phyloP scores from a whole-genome alignment of 2,888 invertebrate genomes.

The Panorpa germanica region DNA sequence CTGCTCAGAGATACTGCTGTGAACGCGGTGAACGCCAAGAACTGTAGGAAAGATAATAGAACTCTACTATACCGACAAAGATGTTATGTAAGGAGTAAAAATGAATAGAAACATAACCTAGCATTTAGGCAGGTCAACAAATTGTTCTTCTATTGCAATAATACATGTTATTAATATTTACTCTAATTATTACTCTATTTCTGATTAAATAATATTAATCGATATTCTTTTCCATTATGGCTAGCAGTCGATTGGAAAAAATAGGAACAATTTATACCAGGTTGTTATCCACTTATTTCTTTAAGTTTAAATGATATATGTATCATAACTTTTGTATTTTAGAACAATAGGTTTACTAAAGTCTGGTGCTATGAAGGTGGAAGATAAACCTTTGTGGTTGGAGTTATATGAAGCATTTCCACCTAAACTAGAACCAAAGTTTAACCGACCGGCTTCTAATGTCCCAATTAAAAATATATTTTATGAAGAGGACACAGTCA shows the following conservation, averaged over 20 bases:
- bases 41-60: no score
- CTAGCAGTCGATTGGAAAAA: slow-evolving; percentile 48
- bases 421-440: slow-evolving; percentile 65
- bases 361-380: slow-evolving; percentile 57
- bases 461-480: slow-evolving; percentile 48
- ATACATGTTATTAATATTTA: no score
- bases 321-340: slow-evolving; percentile 16
- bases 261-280: slow-evolving; percentile 53
- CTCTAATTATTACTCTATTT: no score
- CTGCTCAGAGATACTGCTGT: no score
- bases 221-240: no score
- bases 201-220: no score
- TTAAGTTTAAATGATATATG: slow-evolving; percentile 1
- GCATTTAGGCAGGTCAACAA: no score
- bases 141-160: no score
- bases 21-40: no score
- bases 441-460: slow-evolving; percentile 43
- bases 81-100: no score
- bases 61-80: no score
- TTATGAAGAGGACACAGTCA: slow-evolving; percentile 62
- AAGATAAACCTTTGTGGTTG: slow-evolving; percentile 85
- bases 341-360: slow-evolving; percentile 64
- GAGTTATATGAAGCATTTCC: slow-evolving; percentile 83
- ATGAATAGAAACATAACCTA: no score
- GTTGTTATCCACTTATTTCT: slow-evolving; percentile 22